A percentile compares a stretch with the other conserved stretches of the same genome.
phyloP scores from a whole-genome alignment of 2,113 vertebrate species.

The Ophthalmolycus amberensis region DNA sequence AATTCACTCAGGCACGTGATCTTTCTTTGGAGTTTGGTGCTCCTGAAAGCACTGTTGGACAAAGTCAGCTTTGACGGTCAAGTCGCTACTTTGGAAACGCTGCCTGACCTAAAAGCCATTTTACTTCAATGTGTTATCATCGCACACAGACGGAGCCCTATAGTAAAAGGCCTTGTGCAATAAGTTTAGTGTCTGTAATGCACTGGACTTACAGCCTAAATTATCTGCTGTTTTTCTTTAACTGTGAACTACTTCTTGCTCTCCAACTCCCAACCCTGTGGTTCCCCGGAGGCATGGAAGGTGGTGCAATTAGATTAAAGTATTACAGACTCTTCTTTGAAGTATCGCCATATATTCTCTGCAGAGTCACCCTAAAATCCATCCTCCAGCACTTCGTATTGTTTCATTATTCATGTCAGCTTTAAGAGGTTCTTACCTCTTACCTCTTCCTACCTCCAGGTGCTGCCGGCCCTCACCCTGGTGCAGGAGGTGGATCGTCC shows the following conservation, averaged over 20 bases:
- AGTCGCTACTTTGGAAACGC: slow-evolving; percentile 32
- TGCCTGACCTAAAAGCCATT: slow-evolving; percentile 41
- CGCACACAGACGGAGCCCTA: slow-evolving; percentile 2
- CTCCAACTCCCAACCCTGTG: slow-evolving; percentile 17
- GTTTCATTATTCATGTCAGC: slow-evolving; percentile 41
- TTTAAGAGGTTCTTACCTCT: slow-evolving; percentile 17
- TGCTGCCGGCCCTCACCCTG: slow-evolving; percentile 78
- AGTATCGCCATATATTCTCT: slow-evolving; percentile 34
- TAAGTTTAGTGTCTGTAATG: slow-evolving; percentile 11
- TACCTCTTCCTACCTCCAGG: slow-evolving; percentile 75
- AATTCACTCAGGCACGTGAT: slow-evolving; percentile 24
- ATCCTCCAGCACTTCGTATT: slow-evolving; percentile 7
- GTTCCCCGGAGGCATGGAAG: slow-evolving; percentile 23
- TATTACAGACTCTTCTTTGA: slow-evolving; percentile 52
- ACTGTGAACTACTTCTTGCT: slow-evolving; percentile 28
- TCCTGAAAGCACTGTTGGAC: neutral
- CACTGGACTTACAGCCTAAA: slow-evolving; percentile 8
- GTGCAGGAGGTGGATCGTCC: slow-evolving; percentile 89
- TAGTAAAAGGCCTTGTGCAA: neutral
- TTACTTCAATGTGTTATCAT: slow-evolving; percentile 43
- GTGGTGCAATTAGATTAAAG: slow-evolving; percentile 28
- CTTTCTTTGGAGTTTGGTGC: slow-evolving; percentile 19
- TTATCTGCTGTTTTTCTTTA: slow-evolving; percentile 17
- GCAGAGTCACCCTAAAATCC: slow-evolving; percentile 36
- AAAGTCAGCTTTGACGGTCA: slow-evolving; percentile 37